Conservation (phyloP, 2,113 vertebrate species). For the Zootoca vivipara region DNA sequence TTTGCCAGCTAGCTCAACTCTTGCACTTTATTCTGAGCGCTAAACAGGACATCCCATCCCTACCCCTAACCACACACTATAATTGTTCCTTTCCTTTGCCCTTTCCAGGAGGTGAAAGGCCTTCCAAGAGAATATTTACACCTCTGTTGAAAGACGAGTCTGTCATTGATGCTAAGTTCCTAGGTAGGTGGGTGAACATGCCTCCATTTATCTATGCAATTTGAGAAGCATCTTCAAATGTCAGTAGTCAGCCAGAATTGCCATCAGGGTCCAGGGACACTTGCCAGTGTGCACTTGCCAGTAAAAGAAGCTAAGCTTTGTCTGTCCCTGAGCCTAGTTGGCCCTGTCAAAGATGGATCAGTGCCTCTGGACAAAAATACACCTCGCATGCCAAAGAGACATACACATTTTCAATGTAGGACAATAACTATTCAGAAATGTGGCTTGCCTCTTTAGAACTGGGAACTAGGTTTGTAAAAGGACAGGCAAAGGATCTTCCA, state of each 20-base stretch:
- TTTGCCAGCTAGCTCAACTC: neutral
- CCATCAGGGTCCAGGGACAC: neutral
- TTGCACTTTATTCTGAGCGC: too few species aligned
- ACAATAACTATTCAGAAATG: too few species aligned
- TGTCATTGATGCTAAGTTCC: conserved; percentile 38
- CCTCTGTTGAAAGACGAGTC: conserved; percentile 46
- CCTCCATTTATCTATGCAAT: neutral
- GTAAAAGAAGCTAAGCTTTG: too few species aligned
- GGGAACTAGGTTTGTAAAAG: too few species aligned
- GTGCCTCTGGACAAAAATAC: too few species aligned
- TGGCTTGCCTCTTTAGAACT: too few species aligned
- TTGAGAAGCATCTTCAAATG: neutral
- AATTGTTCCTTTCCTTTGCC: conserved; percentile 6
- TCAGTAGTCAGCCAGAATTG: neutral
- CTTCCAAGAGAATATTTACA: conserved; percentile 29
- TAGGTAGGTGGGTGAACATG: conserved; percentile 22
- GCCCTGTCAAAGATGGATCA: too few species aligned
- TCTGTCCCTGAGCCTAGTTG: too few species aligned
- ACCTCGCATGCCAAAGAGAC: too few species aligned
- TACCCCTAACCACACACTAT: neutral
- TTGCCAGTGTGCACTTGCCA: too few species aligned
- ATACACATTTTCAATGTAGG: too few species aligned
- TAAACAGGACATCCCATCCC: neutral
- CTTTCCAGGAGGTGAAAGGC: conserved; percentile 20
- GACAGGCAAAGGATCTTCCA: neutral